Evolutionary conservation across 53 echinoderm and acorn worm genomes (phyloP), one percentile per base, ranked within the genome.

Genomic region (Apostichopus leukothele): DNA sequence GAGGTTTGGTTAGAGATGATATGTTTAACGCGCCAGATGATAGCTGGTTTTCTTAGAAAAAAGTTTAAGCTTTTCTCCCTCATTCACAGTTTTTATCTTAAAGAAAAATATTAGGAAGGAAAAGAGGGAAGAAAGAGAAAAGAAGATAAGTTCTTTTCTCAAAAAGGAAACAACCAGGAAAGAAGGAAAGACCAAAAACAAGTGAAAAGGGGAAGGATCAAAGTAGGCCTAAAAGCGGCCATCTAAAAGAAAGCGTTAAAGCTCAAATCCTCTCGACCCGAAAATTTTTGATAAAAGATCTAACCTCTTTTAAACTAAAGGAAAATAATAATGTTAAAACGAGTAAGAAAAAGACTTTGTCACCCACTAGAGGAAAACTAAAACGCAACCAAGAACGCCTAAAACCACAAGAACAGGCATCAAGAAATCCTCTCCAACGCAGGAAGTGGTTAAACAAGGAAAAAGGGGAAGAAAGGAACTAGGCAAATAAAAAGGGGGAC

Each of bases 401-500:
- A 18, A 22, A 52, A 12, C 60, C 27, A 27, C 27, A 27, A 27
- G 27, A 27, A 1, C 0, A 27, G 1, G 27, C 27, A 27, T 27
- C 27, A 1, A 27, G 27, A 1, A 27, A 27, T 27, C 27, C 86
- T 89, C 83, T 86, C 71, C 91, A 93, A 93, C 93, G 14, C 93
- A 91, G 91, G 87, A 25, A 54, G 20, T 16, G 39, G 6, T 54
- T 0, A 60, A 73, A n/a, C 25, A 51, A 5, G 52, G 11, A 53
- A 1, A 85, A 89, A 7, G 60, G 39, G 71, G 67, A 26, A 61
- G 76, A 77, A 93, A 94, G 94, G 94, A 94, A 94, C 91, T 94
- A 91, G 94, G 94, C 94, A 94, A 94, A 94, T 50, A 13, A 10
- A n/a, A 75, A 76, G 67, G 87, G 86, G 90, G 94, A 90, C 94